Percentiles rank a stretch among this genome's conserved stretches.
Evolutionary conservation across 2,797 vertebrate genomes (phyloP).

Genomic region (Enteromius paludinosus): DNA sequence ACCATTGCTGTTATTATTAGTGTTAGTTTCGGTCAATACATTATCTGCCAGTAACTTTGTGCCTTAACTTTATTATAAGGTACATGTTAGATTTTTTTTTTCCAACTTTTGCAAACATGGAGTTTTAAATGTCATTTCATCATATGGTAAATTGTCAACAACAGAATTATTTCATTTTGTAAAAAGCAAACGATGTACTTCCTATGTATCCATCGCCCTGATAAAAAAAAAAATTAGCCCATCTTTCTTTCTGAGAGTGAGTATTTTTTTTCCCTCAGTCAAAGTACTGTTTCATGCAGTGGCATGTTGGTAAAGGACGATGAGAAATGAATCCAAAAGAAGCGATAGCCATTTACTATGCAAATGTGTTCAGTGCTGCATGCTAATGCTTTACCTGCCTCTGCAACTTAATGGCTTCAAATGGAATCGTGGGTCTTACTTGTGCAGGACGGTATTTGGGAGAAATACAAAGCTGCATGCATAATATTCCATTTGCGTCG

Average conservation of each 20-base stretch:
- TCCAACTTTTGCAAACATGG: neutral
- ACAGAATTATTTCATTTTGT: neutral
- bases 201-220: neutral
- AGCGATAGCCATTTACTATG: conserved; percentile 81
- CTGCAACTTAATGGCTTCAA: conserved; percentile 82
- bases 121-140: neutral
- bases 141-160: neutral
- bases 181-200: neutral
- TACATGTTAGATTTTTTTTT: neutral
- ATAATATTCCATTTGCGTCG: conserved; percentile 78
- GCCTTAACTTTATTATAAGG: conserved; percentile 47
- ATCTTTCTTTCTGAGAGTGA: neutral
- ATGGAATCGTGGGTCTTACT: conserved; percentile 82
- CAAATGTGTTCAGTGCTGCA: conserved; percentile 89
- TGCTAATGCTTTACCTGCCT: conserved; percentile 80
- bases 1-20: conserved; percentile 1
- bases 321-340: conserved; percentile 31
- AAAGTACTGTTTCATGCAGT: conserved; percentile 80
- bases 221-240: neutral
- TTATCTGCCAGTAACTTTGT: conserved; percentile 17
- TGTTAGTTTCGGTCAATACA: conserved; percentile 9
- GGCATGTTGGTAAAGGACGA: conserved; percentile 80
- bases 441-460: conserved; percentile 81
- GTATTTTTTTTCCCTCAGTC: conserved; percentile 50
- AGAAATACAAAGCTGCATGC: conserved; percentile 84